Base-by-base conservation (phyloP, 2,888 invertebrate species). In the Rhagonycha lutea region DNA sequence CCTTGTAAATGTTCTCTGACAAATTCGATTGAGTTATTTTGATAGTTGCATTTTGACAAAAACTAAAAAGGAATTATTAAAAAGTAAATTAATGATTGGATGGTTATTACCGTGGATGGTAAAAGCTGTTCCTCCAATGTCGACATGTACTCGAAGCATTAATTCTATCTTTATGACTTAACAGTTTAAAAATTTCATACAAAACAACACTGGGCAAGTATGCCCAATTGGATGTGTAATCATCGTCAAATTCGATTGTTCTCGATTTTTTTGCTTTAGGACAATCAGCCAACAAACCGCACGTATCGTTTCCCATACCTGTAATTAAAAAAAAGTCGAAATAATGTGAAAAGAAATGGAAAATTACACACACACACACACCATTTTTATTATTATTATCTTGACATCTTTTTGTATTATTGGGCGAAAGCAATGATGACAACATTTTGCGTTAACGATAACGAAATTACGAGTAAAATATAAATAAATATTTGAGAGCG, bases 201-300 rank as follows among this genome's bases (percentile, higher is more conserved):
- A 88, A 79, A 24, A 88, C 83, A 69, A 88, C 83, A 61, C 85
- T 83, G 68, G 88, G 88, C 79, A 88, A 84, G 80, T 85, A 83
- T 23, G 85, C 84, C 88, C 88, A 88, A 74, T 83, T 81, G 24
- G 83, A 79, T 68, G 78, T 76, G 68, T 80, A 68, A 61, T 69
- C 67, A 67, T 18, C 62, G 73, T 80, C 79, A 73, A 80, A 78
- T 65, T 84, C 80, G 63, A 85, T 85, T 69, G 84, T 84, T 82
- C 86, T 87, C 65, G 86, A 86, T 82, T 87, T 87, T 81, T 88
- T 88, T 69, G 86, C 84, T 82, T 84, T 86, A 75, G 87, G 85
- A 82, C 86, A 87, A 78, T 84, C 85, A 70, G 84, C 84, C 73
- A 85, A 84, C 80, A 84, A 83, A 76, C 83, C 83, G 73, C 83